These are phyloP conservation scores for Danaus chrysippus DNA, from an alignment of 2,888 invertebrate genomes.

Conservation along the genomic window DNA sequence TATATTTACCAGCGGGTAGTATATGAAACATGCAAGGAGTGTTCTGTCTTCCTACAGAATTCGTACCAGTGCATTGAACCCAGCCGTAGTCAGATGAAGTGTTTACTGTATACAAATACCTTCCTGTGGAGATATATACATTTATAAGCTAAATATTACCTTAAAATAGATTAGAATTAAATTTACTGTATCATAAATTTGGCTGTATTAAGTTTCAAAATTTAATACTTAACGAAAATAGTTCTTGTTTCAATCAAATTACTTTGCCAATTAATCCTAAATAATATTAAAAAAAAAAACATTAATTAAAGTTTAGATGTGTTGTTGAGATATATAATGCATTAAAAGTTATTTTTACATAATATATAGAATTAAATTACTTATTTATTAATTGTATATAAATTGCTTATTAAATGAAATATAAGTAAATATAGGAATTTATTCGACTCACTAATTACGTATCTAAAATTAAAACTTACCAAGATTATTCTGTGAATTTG, in stretches of 20 bases:
- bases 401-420: too few species aligned
- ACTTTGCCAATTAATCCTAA: too few species aligned
- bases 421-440: too few species aligned
- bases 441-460: not conserved
- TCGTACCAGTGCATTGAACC: slow-evolving; percentile 86
- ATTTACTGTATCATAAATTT: not conserved
- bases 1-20: slow-evolving; percentile 80
- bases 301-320: too few species aligned
- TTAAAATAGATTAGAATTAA: not conserved
- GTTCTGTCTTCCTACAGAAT: slow-evolving; percentile 84
- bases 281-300: too few species aligned
- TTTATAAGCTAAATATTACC: not conserved
- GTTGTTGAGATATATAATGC: too few species aligned
- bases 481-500: slow-evolving; percentile 52
- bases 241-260: too few species aligned
- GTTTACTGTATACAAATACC: slow-evolving; percentile 76
- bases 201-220: too few species aligned
- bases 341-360: too few species aligned
- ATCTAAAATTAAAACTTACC: slow-evolving; percentile 42
- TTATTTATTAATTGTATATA: too few species aligned
- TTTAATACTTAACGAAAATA: too few species aligned
- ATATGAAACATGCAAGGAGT: slow-evolving; percentile 87
- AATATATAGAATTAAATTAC: too few species aligned
- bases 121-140: slow-evolving; percentile 42
- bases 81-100: slow-evolving; percentile 86